Conservation (phyloP, 1,140 invertebrate genomes). For the Pseudomyrmex pallidus region DNA sequence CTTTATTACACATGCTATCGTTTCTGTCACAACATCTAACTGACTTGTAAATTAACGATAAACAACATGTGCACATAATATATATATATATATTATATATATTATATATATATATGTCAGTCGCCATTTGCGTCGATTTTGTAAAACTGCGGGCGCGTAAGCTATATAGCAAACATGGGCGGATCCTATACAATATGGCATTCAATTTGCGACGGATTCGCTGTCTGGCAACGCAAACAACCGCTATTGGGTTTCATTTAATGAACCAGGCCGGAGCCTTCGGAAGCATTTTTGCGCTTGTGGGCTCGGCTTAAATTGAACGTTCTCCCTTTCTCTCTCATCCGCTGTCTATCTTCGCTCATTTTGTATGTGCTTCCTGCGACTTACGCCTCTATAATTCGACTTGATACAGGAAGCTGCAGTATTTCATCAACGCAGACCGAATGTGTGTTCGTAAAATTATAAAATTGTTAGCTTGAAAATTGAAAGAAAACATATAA, state of each 20-base stretch:
- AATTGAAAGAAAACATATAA: no score
- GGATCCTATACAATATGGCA: slow-evolving; percentile 80
- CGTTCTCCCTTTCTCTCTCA: slow-evolving; percentile 66
- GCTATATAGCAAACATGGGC: slow-evolving; percentile 55
- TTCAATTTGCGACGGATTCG: slow-evolving; percentile 80
- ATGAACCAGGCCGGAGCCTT: slow-evolving; percentile 79
- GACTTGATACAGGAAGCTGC: slow-evolving; percentile 26
- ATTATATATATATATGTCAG: slow-evolving; percentile 8
- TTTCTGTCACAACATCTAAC: not conserved
- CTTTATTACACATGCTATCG: not conserved
- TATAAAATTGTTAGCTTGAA: not conserved
- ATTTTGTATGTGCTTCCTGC: slow-evolving; percentile 71
- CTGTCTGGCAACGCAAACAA: slow-evolving; percentile 81
- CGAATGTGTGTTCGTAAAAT: not conserved
- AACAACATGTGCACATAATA: slow-evolving; percentile 27
- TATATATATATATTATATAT: no score
- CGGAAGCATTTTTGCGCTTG: slow-evolving; percentile 77
- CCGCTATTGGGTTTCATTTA: slow-evolving; percentile 82
- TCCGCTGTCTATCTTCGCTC: slow-evolving; percentile 60
- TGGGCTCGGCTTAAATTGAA: slow-evolving; percentile 81
- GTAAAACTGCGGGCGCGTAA: slow-evolving; percentile 52
- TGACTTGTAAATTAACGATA: slow-evolving; percentile 56
- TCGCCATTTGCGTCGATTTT: slow-evolving; percentile 48
- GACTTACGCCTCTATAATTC: slow-evolving; percentile 67
- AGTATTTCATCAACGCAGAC: not conserved